Evolutionary conservation across 2,888 invertebrate genomes (phyloP).

Genomic region (Entomobrya proxima): DNA sequence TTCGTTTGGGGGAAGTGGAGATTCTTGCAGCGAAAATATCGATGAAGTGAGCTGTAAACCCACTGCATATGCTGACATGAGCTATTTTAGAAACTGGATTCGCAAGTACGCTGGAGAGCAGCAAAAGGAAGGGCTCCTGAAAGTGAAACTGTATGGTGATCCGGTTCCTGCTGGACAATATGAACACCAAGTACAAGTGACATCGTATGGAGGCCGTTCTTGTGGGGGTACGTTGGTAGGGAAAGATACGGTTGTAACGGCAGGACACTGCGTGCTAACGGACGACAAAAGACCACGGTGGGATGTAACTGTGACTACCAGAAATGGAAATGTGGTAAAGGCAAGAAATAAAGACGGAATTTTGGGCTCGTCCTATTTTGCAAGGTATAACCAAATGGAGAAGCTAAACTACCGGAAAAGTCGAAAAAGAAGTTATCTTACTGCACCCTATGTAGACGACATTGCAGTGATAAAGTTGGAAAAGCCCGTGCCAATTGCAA

Average conservation of each 20-base stretch:
- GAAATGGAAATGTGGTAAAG: not conserved
- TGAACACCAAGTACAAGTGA: slow-evolving; percentile 50
- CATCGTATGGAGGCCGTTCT: not conserved
- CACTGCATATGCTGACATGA: slow-evolving; percentile 1
- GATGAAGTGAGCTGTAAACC: slow-evolving; percentile 29
- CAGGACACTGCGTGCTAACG: slow-evolving; percentile 40
- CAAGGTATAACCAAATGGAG: not conserved
- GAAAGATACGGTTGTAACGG: slow-evolving; percentile 36
- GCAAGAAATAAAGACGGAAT: not conserved
- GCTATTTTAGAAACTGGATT: slow-evolving; percentile 43
- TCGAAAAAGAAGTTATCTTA: not conserved
- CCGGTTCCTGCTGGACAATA: not conserved
- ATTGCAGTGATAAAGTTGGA: slow-evolving; percentile 28
- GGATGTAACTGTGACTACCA: not conserved
- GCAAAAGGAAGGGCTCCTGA: not conserved
- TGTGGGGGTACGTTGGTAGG: slow-evolving; percentile 56
- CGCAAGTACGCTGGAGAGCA: slow-evolving; percentile 37
- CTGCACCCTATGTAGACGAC: not conserved
- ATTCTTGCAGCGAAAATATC: slow-evolving; percentile 3
- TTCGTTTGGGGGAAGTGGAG: slow-evolving; percentile 44
- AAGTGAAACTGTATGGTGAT: slow-evolving; percentile 30
- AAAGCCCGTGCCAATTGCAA: not conserved
- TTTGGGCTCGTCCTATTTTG: not conserved
- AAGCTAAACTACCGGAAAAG: not conserved
- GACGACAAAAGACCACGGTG: not conserved